phyloP scores from a whole-genome alignment of 2,797 vertebrate species.

The Trichosurus vulpecula region DNA sequence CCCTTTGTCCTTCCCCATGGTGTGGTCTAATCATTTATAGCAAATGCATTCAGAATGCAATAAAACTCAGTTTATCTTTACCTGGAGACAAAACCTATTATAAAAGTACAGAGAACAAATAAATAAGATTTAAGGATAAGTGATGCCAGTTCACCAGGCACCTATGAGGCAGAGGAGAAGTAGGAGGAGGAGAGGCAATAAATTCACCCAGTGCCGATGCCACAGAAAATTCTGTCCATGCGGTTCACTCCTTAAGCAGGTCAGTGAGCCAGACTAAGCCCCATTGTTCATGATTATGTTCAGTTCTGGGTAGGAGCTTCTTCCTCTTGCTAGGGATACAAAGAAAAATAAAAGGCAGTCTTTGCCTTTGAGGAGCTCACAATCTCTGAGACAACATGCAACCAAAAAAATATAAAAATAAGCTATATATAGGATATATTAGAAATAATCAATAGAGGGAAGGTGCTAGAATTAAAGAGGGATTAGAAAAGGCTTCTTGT shows the following conservation, averaged over 20 bases:
- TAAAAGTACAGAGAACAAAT: not conserved
- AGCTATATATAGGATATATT: not conserved
- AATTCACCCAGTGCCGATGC: not conserved
- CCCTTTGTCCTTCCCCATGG: not conserved
- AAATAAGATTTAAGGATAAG: not conserved
- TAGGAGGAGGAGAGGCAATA: not conserved
- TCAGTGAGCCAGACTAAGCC: not conserved
- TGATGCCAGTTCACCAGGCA: not conserved
- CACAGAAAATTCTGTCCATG: not conserved
- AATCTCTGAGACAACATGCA: not conserved
- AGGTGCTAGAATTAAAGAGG: not conserved
- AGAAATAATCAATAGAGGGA: not conserved
- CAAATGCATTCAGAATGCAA: not conserved
- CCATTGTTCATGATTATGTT: not conserved
- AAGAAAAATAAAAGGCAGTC: not conserved
- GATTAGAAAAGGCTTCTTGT: not conserved
- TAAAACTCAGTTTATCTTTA: not conserved
- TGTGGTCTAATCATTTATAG: not conserved
- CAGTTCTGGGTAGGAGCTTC: not conserved
- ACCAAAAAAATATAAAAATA: not conserved
- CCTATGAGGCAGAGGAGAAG: not conserved
- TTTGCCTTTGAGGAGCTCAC: not conserved
- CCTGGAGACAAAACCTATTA: not conserved
- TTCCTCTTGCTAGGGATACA: not conserved
- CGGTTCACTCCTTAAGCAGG: not conserved